phyloP scores from a whole-genome alignment of 1,140 invertebrate genomes.

The Drosophila ananassae region DNA sequence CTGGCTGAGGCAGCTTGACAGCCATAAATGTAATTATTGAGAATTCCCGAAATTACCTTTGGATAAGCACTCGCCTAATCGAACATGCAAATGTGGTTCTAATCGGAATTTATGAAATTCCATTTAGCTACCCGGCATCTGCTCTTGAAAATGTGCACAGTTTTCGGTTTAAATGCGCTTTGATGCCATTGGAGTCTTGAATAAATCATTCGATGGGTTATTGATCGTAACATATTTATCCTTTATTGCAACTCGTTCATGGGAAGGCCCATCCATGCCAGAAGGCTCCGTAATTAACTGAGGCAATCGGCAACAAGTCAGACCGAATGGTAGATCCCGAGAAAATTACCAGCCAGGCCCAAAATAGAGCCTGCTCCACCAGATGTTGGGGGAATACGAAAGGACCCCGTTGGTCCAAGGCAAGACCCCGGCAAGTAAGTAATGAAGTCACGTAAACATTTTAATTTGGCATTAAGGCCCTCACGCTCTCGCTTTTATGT shows the following conservation, averaged over 20 bases:
- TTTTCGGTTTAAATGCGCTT: not conserved
- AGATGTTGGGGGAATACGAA: slow-evolving; percentile 7
- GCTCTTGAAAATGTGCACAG: slow-evolving; percentile 4
- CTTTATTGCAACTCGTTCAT: slow-evolving; percentile 26
- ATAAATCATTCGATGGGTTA: slow-evolving; percentile 1
- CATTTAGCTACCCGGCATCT: not conserved
- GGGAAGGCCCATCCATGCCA: slow-evolving; percentile 10
- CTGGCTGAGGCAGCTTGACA: not conserved
- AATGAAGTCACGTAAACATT: slow-evolving; percentile 81
- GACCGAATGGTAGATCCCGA: slow-evolving; percentile 33
- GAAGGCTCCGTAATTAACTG: slow-evolving; percentile 31
- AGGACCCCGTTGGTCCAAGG: slow-evolving; percentile 6
- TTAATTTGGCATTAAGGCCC: slow-evolving; percentile 74
- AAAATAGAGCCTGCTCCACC: not conserved
- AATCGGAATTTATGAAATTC: slow-evolving; percentile 44
- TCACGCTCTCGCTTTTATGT: slow-evolving; percentile 10
- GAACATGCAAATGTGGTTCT: slow-evolving; percentile 26
- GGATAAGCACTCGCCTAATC: not conserved
- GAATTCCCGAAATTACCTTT: slow-evolving; percentile 9
- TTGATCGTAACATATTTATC: slow-evolving; percentile 33
- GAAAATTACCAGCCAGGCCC: slow-evolving; percentile 23
- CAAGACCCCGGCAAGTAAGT: slow-evolving; percentile 37
- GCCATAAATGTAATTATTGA: slow-evolving; percentile 23
- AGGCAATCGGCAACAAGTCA: slow-evolving; percentile 46
- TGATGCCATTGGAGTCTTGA: not conserved